Percentiles rank a stretch among this genome's conserved stretches.
These are phyloP conservation scores for Mactra quadrangularis DNA, from an alignment of 1,140 invertebrate genomes.

Conservation along the genomic window DNA sequence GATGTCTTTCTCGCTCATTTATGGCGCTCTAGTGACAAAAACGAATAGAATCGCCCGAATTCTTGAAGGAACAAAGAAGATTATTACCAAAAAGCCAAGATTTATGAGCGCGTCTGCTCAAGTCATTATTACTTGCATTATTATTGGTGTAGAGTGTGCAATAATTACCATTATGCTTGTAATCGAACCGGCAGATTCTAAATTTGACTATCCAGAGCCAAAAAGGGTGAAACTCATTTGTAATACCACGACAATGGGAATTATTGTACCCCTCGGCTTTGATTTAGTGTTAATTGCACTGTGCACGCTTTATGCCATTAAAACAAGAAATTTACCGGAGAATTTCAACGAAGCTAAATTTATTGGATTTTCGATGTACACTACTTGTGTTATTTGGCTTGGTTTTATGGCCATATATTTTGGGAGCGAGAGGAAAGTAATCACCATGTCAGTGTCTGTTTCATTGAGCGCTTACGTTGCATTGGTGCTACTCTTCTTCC, in stretches of 20 bases:
- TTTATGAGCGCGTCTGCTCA: slow-evolving; percentile 87
- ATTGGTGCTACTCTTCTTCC: slow-evolving; percentile 91
- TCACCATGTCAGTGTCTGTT: slow-evolving; percentile 90
- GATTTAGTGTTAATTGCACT: slow-evolving; percentile 91
- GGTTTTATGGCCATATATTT: slow-evolving; percentile 95
- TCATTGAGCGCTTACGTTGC: slow-evolving; percentile 89
- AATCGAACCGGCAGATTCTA: slow-evolving; percentile 88
- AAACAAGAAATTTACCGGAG: slow-evolving; percentile 93
- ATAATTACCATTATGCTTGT: slow-evolving; percentile 89
- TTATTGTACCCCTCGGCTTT: slow-evolving; percentile 91
- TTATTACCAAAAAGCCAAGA: slow-evolving; percentile 91
- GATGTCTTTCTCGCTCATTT: slow-evolving; percentile 92
- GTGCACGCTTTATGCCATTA: slow-evolving; percentile 93
- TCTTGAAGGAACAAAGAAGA: slow-evolving; percentile 91
- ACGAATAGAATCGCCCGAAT: slow-evolving; percentile 94
- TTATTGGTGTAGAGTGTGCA: slow-evolving; percentile 89
- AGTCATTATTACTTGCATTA: slow-evolving; percentile 88
- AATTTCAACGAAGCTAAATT: slow-evolving; percentile 90
- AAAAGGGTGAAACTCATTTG: slow-evolving; percentile 87
- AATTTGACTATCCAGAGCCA: slow-evolving; percentile 85
- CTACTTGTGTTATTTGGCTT: slow-evolving; percentile 94
- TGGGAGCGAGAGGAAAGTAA: slow-evolving; percentile 89
- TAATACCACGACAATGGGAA: slow-evolving; percentile 88
- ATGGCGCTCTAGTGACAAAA: slow-evolving; percentile 92
- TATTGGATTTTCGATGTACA: slow-evolving; percentile 91